phyloP scores from a whole-genome alignment of 2,888 invertebrate genomes.

The Gnatocerus cornutus region DNA sequence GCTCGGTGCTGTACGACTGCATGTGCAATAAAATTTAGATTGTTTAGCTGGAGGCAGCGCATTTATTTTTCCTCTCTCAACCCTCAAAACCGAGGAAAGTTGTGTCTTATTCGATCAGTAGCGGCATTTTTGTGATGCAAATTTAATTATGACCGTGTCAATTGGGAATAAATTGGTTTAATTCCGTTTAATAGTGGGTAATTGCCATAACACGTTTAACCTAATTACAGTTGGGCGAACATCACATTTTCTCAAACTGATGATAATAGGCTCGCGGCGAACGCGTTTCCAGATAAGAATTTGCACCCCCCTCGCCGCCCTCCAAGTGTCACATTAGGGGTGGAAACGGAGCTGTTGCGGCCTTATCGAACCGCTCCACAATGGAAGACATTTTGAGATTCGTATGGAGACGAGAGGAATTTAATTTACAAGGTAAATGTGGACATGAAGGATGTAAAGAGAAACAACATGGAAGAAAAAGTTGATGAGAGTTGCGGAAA shows the following conservation, averaged over 20 bases:
- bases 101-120: background rate
- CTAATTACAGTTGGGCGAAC: conserved; percentile 38
- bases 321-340: conserved; percentile 28
- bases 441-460: background rate
- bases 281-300: conserved; percentile 42
- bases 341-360: conserved; percentile 39
- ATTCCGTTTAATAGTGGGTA: conserved; percentile 34
- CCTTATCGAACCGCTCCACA: conserved; percentile 25
- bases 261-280: conserved; percentile 41
- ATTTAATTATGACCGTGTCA: conserved; percentile 41
- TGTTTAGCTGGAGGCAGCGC: conserved; percentile 10
- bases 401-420: conserved; percentile 1
- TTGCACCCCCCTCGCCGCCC: conserved; percentile 3
- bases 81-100: background rate
- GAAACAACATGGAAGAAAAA: too few relatives aligned
- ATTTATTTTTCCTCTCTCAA: background rate
- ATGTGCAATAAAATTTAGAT: conserved; percentile 39
- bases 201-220: conserved; percentile 39
- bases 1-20: conserved; percentile 24
- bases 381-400: conserved; percentile 4
- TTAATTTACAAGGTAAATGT: conserved; percentile 11
- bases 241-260: conserved; percentile 41
- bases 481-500: too few relatives aligned
- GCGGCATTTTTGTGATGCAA: conserved; percentile 23
- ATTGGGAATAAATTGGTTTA: conserved; percentile 36